Conservation (phyloP, 2,888 invertebrate species). For the Melanophora roralis region DNA sequence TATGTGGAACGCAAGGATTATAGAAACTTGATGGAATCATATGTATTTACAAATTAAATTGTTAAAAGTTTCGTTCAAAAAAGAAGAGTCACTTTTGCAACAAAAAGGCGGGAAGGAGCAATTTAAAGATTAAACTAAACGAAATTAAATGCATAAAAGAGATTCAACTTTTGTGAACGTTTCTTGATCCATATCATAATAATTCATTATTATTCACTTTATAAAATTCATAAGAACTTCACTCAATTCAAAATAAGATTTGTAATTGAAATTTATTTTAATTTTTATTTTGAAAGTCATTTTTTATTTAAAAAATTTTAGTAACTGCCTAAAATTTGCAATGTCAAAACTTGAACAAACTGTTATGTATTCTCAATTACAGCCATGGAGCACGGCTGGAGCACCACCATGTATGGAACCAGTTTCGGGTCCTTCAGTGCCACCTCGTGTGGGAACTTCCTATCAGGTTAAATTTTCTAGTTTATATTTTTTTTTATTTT, state of each 20-base stretch:
- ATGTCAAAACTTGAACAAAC: constrained; percentile 68
- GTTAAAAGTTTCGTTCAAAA: not conserved
- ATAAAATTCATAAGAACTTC: no score
- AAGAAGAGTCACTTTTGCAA: not conserved
- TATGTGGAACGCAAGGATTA: constrained; percentile 75
- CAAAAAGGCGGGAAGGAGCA: no score
- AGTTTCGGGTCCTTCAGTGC: constrained; percentile 80
- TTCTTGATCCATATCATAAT: no score
- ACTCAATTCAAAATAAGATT: no score
- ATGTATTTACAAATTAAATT: constrained; percentile 68
- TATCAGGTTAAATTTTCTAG: constrained; percentile 77
- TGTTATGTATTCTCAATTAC: constrained; percentile 81
- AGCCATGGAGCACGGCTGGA: constrained; percentile 84
- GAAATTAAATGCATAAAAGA: no score
- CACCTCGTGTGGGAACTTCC: constrained; percentile 83
- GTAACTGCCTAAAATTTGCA: constrained; percentile 45
- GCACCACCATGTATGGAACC: constrained; percentile 83
- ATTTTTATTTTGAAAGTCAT: constrained; percentile 7
- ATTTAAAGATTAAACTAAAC: no score
- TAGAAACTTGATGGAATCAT: constrained; percentile 77
- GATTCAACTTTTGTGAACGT: no score
- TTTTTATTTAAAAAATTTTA: constrained; percentile 22
- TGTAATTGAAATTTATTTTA: not conserved
- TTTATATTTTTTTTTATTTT: not conserved
- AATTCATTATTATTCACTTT: no score